These are phyloP conservation scores for Bicyclus anynana DNA, from an alignment of 1,140 invertebrate species.

Conservation along the genomic window DNA sequence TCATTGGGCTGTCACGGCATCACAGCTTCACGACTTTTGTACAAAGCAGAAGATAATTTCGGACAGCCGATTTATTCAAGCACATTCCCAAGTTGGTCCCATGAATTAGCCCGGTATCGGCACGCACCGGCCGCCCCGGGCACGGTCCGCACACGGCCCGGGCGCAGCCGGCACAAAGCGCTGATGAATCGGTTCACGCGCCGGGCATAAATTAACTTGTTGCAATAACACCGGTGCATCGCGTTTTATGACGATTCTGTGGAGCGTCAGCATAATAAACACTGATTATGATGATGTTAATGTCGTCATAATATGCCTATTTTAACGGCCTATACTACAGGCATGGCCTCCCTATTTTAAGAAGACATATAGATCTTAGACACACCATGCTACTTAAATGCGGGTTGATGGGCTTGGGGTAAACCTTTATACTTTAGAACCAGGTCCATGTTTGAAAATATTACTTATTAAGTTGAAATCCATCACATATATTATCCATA, in stretches of 20 bases:
- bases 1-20: no score
- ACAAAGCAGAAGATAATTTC: neutral
- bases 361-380: no score
- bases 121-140: slow-evolving; percentile 27
- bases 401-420: no score
- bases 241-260: slow-evolving; percentile 27
- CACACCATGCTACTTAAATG: no score
- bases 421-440: no score
- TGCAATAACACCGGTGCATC: slow-evolving; percentile 40
- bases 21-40: neutral
- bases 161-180: slow-evolving; percentile 25
- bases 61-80: slow-evolving; percentile 9
- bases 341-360: no score
- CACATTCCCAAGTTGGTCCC: slow-evolving; percentile 14
- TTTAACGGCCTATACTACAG: no score
- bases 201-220: slow-evolving; percentile 55
- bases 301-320: neutral
- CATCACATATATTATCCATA: no score
- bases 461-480: no score
- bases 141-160: no score
- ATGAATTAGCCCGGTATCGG: slow-evolving; percentile 26
- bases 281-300: neutral
- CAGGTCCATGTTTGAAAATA: no score
- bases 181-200: slow-evolving; percentile 51
- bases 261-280: slow-evolving; percentile 28